Base-by-base conservation (phyloP, 2,113 vertebrate genomes). In the Cyprinodon brontotheroides region DNA sequence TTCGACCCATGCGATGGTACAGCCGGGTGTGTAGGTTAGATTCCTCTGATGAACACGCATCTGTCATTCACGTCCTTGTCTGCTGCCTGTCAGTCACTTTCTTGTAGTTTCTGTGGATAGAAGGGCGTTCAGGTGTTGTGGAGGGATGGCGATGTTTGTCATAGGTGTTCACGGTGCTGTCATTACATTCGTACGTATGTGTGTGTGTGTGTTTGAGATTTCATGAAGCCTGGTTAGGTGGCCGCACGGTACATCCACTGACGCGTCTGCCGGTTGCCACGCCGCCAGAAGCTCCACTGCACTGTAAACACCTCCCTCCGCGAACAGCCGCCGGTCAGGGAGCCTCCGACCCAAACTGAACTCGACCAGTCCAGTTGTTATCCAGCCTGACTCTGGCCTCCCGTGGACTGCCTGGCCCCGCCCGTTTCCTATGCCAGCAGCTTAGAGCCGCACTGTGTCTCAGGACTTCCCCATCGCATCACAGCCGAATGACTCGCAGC, bases 381-480 rank as follows among this genome's bases (percentile, higher is more conserved):
- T 94, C 93, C 94, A 94, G 94, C 94, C 93, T 93, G 93, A 93
- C 91, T 93, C 92, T 89, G 93, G 92, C 93, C 92, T 91, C 90
- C 87, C 86, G 87, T 91, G 92, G 93, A 90, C 93, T 92, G 91
- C 93, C 93, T 79, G 87, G 86, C 89, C 89, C 17, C 91, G 74
- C 89, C 83, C 87, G 87, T 93, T 93, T 94, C 90, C 94, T 94
- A 95, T 93, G 93, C 91, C 89, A 91, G 89, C 89, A 93, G 92
- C 91, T 93, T 89, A 84, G 91, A 92, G 95, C 92, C 91, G 92
- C 94, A 93, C 90, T 92, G 93, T 94, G 93, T 94, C 94, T 94
- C 94, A 94, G 94, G 94, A 95, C 90, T 93, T 89, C 86, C 92
- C 85, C 91, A 92, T 92, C 85, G 68, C 92, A 90, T 90, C 88